These are phyloP conservation scores for Anabacerthia variegaticeps DNA, from an alignment of 2,797 vertebrate genomes.

Conservation along the genomic window DNA sequence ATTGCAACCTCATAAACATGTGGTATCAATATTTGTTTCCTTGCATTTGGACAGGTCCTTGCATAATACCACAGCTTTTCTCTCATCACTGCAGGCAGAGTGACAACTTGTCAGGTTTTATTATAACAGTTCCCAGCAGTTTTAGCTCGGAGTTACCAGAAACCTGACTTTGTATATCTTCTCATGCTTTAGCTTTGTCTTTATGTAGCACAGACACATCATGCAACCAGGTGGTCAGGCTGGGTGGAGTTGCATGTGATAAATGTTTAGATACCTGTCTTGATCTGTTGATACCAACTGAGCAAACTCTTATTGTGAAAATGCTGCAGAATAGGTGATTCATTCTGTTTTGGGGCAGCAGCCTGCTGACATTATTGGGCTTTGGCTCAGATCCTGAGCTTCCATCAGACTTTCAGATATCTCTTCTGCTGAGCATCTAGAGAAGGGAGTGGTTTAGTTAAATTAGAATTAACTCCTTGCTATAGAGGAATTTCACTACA, in stretches of 20 bases:
- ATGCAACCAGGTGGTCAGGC: neutral
- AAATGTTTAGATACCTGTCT: neutral
- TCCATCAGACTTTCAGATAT: neutral
- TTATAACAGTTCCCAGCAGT: neutral
- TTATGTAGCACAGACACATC: neutral
- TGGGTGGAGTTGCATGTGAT: neutral
- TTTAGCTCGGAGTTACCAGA: neutral
- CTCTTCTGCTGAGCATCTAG: neutral
- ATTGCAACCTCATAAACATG: neutral
- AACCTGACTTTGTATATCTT: neutral
- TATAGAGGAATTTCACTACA: neutral
- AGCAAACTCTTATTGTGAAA: neutral
- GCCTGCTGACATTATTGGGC: neutral
- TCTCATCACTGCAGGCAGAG: neutral
- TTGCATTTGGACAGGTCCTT: neutral
- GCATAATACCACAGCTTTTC: neutral
- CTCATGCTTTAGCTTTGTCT: neutral
- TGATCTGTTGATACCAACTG: neutral
- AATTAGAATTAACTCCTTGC: neutral
- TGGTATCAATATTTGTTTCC: neutral
- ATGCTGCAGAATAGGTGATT: neutral
- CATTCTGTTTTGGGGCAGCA: neutral
- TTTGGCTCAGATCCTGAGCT: neutral
- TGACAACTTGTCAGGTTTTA: slow-evolving; percentile 22
- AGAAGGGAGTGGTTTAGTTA: neutral